These are phyloP conservation scores for Eristalis arbustorum DNA, from an alignment of 2,888 invertebrate genomes.

Conservation along the genomic window DNA sequence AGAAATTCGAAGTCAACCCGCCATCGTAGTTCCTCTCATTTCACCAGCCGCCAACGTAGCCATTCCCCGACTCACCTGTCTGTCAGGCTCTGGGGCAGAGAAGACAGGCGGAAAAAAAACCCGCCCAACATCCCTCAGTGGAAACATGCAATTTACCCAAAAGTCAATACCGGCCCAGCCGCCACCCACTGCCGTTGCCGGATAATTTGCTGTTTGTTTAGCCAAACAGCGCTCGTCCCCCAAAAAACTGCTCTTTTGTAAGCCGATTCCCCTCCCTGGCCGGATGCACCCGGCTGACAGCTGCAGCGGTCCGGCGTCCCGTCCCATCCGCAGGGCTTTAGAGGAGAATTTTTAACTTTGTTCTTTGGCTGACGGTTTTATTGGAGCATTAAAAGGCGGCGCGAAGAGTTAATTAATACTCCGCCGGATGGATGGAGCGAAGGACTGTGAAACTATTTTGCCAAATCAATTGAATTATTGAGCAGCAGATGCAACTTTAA, in stretches of 20 bases:
- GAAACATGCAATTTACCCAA: not conserved
- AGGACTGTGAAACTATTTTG: conserved; percentile 28
- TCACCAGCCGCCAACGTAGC: not conserved
- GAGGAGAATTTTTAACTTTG: conserved; percentile 31
- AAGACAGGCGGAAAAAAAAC: not conserved
- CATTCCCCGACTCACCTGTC: not conserved
- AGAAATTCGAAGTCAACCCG: not conserved
- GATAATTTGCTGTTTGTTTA: conserved; percentile 21
- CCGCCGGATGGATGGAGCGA: not conserved
- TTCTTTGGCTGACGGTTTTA: conserved; percentile 29
- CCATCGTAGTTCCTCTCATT: not conserved
- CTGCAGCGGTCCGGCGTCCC: not conserved
- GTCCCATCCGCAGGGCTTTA: not conserved
- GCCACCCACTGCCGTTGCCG: not conserved
- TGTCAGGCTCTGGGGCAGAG: not conserved
- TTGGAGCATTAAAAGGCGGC: conserved; percentile 25
- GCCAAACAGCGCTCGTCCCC: not conserved
- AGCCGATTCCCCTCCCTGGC: conserved; percentile 16
- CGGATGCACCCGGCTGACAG: conserved; percentile 34
- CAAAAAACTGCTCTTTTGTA: conserved; percentile 39
- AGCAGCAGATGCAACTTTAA: conserved; percentile 51
- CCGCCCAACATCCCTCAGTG: not conserved
- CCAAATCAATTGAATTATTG: conserved; percentile 50
- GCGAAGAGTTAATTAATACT: conserved; percentile 40
- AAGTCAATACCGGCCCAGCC: not conserved